Evolutionary conservation across 2,888 invertebrate genomes (phyloP).

Genomic region (Lithophane semibrunnea): DNA sequence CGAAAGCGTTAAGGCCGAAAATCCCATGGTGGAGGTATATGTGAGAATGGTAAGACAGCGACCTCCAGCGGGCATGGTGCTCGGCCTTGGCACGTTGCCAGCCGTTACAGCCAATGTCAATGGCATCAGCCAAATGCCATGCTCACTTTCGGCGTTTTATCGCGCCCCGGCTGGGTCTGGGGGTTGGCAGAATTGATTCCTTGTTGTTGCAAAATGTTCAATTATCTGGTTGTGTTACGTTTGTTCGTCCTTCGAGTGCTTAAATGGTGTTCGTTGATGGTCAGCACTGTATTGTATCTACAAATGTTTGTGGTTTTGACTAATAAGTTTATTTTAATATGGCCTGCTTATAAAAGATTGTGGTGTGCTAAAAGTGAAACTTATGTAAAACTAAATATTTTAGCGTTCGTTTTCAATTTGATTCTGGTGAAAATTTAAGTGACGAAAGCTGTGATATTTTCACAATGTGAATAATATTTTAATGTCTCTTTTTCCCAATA

Average conservation of each 20-base stretch:
- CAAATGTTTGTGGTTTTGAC: constrained; percentile 1
- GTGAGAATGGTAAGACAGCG: constrained; percentile 66
- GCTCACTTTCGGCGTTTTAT: constrained; percentile 70
- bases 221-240: constrained; percentile 9
- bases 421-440: not conserved
- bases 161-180: constrained; percentile 36
- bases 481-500: not conserved
- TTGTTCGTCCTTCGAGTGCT: constrained; percentile 12
- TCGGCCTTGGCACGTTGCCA: constrained; percentile 77
- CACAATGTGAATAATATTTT: constrained; percentile 12
- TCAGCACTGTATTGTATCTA: not conserved
- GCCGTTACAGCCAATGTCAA: constrained; percentile 83
- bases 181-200: constrained; percentile 26
- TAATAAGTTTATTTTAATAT: not conserved
- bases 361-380: not conserved
- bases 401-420: not conserved
- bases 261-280: constrained; percentile 10
- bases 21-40: constrained; percentile 38
- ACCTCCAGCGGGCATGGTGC: constrained; percentile 75
- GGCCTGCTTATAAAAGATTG: not conserved
- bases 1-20: constrained; percentile 25
- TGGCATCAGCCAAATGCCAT: constrained; percentile 79
- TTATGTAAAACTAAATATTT: not conserved
- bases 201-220: constrained; percentile 28
- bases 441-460: not conserved